phyloP scores from a whole-genome alignment of 92 coral and sea anemone species.

The Metridium senile region DNA sequence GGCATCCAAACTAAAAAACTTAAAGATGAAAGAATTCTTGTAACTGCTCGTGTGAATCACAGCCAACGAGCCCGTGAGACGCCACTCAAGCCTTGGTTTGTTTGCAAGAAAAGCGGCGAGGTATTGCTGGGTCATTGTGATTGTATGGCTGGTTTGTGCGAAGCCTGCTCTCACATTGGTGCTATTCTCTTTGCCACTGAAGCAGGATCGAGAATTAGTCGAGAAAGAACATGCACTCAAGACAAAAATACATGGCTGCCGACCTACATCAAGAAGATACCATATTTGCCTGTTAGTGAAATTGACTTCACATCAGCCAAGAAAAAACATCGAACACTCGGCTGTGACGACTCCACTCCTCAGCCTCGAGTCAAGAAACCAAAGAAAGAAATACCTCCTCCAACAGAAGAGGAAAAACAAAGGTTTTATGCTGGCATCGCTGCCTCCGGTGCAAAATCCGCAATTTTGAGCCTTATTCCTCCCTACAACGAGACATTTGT shows the following conservation, averaged over 20 bases:
- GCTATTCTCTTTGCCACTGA: slow-evolving; percentile 67
- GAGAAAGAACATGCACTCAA: slow-evolving; percentile 48
- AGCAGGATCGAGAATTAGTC: slow-evolving; percentile 47
- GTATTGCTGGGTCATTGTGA: slow-evolving; percentile 56
- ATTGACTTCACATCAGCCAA: slow-evolving; percentile 62
- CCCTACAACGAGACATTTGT: neutral
- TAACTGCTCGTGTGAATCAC: slow-evolving; percentile 50
- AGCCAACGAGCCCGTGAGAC: slow-evolving; percentile 57
- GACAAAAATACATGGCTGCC: slow-evolving; percentile 56
- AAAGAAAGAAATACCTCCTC: slow-evolving; percentile 3
- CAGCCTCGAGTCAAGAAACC: neutral
- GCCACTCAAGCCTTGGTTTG: slow-evolving; percentile 53
- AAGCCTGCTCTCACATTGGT: slow-evolving; percentile 69
- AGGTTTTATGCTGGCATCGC: slow-evolving; percentile 16
- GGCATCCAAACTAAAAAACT: slow-evolving; percentile 25
- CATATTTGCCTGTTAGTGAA: slow-evolving; percentile 50
- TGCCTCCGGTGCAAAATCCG: slow-evolving; percentile 16
- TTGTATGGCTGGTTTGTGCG: slow-evolving; percentile 59
- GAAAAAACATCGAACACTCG: neutral
- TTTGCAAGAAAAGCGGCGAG: slow-evolving; percentile 39
- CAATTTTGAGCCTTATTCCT: slow-evolving; percentile 1
- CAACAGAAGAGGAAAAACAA: slow-evolving; percentile 13
- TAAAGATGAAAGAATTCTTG: slow-evolving; percentile 41
- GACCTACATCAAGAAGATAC: slow-evolving; percentile 50
- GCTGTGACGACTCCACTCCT: neutral